Evolutionary conservation across 2,888 invertebrate genomes (phyloP), one percentile per base, ranked within the genome.

Genomic region (Trachelus stipa): DNA sequence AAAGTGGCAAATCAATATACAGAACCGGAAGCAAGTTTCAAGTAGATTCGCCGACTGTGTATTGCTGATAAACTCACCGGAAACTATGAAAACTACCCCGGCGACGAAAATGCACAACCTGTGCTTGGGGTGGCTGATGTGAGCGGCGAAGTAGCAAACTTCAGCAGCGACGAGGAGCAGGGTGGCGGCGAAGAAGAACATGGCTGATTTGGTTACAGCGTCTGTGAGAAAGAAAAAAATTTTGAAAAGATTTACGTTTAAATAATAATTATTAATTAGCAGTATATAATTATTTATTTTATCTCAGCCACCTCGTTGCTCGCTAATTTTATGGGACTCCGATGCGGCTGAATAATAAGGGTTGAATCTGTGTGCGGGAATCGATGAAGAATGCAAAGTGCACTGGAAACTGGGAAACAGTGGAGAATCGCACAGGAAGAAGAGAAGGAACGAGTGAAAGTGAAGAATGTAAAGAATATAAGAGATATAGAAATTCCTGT

Each of bases 81-180:
- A 97, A 88, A 98, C 94, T 90, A 98, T 97, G 92, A 97, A 97
- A 82, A 96, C 94, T 83, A 97, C 96, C 68, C 98, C 97, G 37
- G 97, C 95, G 82, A 96, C 94, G 91, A 98, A 97, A 75, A 97
- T 96, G 92, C 95, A 97, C 73, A 97, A 93, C 81, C 96, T 94
- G 83, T 95, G 94, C 76, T 95, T 90, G 73, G 90, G 95, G 87
- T 95, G 94, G 76, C 95, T 94, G 88, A 96, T 95, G 88, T 96
- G 96, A 23, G 97, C 97, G 78, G 96, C 92, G 77, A 96, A 93
- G 90, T 97, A 97, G 88, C 96, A 96, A 83, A 96, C 92, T 85
- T 97, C 97, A 37, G 96, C 97, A 77, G 95, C 93, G 76, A 95
- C 93, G 83, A 98, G 94, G 34, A 97, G 94, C 69, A 95, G 92